Conservation (phyloP, 2,797 vertebrate species). For the Hephaestus fuliginosus region DNA sequence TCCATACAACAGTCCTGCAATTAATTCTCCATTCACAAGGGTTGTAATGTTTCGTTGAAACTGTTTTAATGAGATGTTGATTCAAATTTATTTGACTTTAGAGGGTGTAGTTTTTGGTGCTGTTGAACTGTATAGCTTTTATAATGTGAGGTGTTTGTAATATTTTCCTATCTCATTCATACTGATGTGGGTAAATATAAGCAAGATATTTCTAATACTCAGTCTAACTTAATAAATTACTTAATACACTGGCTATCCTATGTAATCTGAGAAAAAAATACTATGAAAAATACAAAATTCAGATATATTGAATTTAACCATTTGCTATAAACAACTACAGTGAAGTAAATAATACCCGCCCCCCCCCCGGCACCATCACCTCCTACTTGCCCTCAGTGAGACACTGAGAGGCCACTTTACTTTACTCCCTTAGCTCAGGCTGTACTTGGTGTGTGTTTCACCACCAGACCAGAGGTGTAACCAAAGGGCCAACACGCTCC, state of each 20-base stretch:
- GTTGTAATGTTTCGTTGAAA: not conserved
- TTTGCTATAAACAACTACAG: not conserved
- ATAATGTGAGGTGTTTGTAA: not conserved
- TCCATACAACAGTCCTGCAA: not conserved
- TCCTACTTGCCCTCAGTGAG: conserved; percentile 8
- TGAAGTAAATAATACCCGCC: not conserved
- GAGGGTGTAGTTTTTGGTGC: not conserved
- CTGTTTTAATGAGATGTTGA: not conserved
- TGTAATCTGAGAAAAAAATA: not conserved
- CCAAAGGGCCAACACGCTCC: conserved; percentile 39
- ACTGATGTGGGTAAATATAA: not conserved
- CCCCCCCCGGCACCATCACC: not conserved
- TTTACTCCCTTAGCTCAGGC: conserved; percentile 11
- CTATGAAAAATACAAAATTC: not conserved
- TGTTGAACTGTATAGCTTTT: not conserved
- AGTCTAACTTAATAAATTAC: not conserved
- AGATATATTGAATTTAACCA: not conserved
- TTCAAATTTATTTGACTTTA: not conserved
- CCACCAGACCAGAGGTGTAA: conserved; percentile 44
- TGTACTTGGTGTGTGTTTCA: conserved; percentile 32
- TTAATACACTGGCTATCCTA: not conserved
- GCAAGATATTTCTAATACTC: not conserved
- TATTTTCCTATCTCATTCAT: conserved; percentile 8
- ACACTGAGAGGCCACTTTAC: conserved; percentile 43
- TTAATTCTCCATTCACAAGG: too few species aligned